phyloP scores from a whole-genome alignment of 2,888 invertebrate genomes.

The Amphipyra tragopoginis region DNA sequence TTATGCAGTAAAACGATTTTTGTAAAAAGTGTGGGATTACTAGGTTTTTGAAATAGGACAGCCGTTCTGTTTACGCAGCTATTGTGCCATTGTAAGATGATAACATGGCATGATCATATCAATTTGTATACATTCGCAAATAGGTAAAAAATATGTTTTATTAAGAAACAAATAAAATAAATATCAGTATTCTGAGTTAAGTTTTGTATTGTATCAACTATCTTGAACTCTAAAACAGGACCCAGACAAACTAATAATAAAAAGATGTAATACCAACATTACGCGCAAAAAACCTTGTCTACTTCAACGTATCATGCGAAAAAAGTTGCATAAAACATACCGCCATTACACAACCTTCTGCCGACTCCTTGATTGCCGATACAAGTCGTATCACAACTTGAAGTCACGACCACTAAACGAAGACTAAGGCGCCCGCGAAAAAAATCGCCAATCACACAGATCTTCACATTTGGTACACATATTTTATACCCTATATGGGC shows the following conservation, averaged over 20 bases:
- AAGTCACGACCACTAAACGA: slow-evolving; percentile 43
- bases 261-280: slow-evolving; percentile 43
- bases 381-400: slow-evolving; percentile 43
- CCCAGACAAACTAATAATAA: slow-evolving; percentile 29
- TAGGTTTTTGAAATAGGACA: no score
- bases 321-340: slow-evolving; percentile 58
- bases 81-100: no score
- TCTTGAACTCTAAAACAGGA: slow-evolving; percentile 30
- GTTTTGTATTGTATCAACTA: slow-evolving; percentile 2
- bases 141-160: no score
- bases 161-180: no score
- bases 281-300: slow-evolving; percentile 54
- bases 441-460: slow-evolving; percentile 60
- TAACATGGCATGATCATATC: no score
- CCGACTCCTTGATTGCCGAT: slow-evolving; percentile 52
- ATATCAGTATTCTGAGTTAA: no score
- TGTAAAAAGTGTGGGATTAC: no score
- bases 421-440: slow-evolving; percentile 57
- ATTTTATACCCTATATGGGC: slow-evolving; percentile 56
- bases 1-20: no score
- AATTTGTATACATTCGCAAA: no score
- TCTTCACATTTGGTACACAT: slow-evolving; percentile 60
- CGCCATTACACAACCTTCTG: slow-evolving; percentile 57
- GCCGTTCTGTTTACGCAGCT: no score
- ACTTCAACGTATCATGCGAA: slow-evolving; percentile 40